Evolutionary conservation across 2,888 invertebrate genomes (phyloP).

Genomic region (Orthosia cruda): DNA sequence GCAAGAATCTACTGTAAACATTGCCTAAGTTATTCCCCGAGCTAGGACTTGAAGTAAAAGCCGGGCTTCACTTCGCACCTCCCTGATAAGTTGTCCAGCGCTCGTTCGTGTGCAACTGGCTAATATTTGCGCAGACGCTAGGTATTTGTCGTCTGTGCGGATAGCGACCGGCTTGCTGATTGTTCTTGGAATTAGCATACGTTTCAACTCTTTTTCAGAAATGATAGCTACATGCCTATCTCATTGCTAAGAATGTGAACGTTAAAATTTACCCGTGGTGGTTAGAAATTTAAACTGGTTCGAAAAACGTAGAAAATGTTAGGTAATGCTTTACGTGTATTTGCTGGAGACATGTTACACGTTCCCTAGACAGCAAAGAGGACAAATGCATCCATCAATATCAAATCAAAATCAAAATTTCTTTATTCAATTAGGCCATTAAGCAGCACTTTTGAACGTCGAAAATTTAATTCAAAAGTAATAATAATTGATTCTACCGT

Average conservation of each 20-base stretch:
- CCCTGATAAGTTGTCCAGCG: conserved; percentile 32
- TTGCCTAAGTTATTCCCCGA: conserved; percentile 1
- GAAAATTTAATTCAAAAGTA: too few species aligned
- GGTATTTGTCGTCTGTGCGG: conserved; percentile 69
- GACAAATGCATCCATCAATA: background rate
- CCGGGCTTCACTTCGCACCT: conserved; percentile 56
- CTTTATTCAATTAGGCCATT: too few species aligned
- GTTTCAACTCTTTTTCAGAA: conserved; percentile 30
- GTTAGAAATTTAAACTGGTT: too few species aligned
- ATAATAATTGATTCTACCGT: too few species aligned
- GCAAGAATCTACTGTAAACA: background rate
- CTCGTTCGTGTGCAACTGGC: conserved; percentile 49
- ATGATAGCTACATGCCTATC: background rate
- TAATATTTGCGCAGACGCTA: conserved; percentile 70
- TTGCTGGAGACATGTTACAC: background rate
- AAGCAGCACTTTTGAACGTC: too few species aligned
- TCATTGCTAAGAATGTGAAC: background rate
- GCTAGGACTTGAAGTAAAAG: conserved; percentile 23
- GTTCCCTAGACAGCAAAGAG: background rate
- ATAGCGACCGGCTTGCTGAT: conserved; percentile 52
- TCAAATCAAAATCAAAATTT: too few species aligned
- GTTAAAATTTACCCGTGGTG: background rate
- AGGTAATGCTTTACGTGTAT: too few species aligned
- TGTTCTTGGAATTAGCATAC: conserved; percentile 67
- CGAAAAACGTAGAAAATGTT: too few species aligned